Base-by-base conservation (phyloP, 2,888 invertebrate genomes). In the Resseliella maxima region DNA sequence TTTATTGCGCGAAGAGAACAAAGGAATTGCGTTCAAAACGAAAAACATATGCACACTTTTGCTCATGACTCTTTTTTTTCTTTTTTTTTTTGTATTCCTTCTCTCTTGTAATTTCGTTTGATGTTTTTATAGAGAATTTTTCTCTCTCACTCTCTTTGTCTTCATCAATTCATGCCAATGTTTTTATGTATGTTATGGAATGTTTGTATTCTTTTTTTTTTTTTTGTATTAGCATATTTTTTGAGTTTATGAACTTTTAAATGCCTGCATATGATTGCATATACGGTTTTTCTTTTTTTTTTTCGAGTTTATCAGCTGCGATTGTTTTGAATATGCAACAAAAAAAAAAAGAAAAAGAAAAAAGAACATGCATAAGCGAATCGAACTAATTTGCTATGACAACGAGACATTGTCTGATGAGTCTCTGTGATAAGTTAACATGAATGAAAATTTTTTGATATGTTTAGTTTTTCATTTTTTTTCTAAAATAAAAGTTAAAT, bases 161-260 rank as follows among this genome's bases (percentile, higher is more conserved):
- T 59, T 59, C 24, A 8, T 59, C 18, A 3, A 27, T 59, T n/a
- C 5, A 24, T 31, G 72, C 15, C 24, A 24, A 59, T 50, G 46
- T 50, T 2, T 41, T n/a, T n/a, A n/a, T n/a, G n/a, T n/a, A n/a
- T n/a, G n/a, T n/a, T n/a, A n/a, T n/a, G n/a, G n/a, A n/a, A n/a
- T n/a, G n/a, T n/a, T n/a, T n/a, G n/a, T n/a, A n/a, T n/a, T n/a
- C n/a, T n/a, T n/a, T n/a, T n/a, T n/a, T n/a, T n/a, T n/a, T n/a
- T 27, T 59, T 72, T 35, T 10, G 31, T 31, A 35, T 72, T 72
- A 72, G 27, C 24, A 72, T 31, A 31, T 72, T 72, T 72, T 72
- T 72, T 72, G 27, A n/a, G 72, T 72, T 72, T 72, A 72, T 72
- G 72, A 72, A 72, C 27, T 59, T 59, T 27, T 24, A 59, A 59